Evolutionary conservation across 2,888 invertebrate species (phyloP), one percentile per base, ranked within the genome.

Genomic region (Drosophila robusta): DNA sequence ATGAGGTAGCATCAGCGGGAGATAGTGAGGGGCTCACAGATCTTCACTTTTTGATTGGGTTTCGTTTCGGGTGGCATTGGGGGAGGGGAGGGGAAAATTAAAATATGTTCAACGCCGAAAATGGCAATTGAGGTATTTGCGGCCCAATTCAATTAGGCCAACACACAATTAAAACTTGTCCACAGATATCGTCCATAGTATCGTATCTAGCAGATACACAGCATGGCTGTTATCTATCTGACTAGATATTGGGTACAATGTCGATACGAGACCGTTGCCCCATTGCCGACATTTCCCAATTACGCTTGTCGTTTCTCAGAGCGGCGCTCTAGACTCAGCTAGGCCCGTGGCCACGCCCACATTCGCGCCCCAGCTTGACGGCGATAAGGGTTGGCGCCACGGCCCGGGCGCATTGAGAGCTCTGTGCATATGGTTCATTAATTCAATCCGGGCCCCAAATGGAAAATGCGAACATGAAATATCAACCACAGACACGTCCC

Each of bases 141-240:
- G 47, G 67, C 44, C 45, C 88, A 88, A 89, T 90, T 90, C 83
- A 90, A 87, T 90, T 89, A 90, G 82, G 54, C 64, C 79, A 60
- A 89, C 90, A 90, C 75, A 84, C 90, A 89, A 84, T 90, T 88
- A 87, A 79, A 78, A 75, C 78, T 79, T 90, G 90, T 89, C 39
- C 8, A 42, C 7, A 44, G 86, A 82, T 78, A 75, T 42, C 24
- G 70, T 68, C 67, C 32, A 24, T 45, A 50, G 26, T 62, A 29
- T 58, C 61, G 41, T 73, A 74, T 75, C 77, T 68, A 18, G 11
- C 11, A 75, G 85, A 85, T 87, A 77, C 74, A 85, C 81, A 78
- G 69, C 84, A 45, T 50, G 52, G 54, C 64, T 60, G 62, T 45
- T 80, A 84, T 84, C 86, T 75, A 75, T 50, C 75, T 54, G 5